Evolutionary conservation across 2,113 vertebrate genomes (phyloP), one percentile per base, ranked within the genome.

Genomic region (Apistogramma diplotaenia): DNA sequence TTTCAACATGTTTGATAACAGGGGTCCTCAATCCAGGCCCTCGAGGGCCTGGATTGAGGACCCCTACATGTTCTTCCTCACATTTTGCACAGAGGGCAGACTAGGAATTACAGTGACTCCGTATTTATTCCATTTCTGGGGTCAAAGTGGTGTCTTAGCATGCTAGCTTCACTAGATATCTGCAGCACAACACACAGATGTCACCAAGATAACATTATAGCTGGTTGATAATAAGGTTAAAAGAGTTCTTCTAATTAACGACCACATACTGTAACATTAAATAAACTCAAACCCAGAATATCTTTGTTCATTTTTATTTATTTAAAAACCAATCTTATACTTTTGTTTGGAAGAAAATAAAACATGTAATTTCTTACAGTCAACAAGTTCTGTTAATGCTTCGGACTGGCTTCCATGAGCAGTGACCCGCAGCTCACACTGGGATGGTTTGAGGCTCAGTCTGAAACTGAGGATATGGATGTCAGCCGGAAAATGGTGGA

Each of bases 121-220:
- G 27, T 49, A 27, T 31, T 49, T 49, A 27, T 31, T 49, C 40
- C 25, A 70, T 29, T 43, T 6, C 0, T 43, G 51, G 1, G 3
- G 40, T 11, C 23, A 70, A 49, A 67, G 23, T 1, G 0, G 9
- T 6, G 40, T 6, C 2, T 27, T 49, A 8, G 16, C 0, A 49
- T 70, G 62, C 16, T 51, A 70, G 19, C 49, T 3, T 49, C 15
- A 49, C 5, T 18, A 49, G 16, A 49, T 49, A 46, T 46, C 43
- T 46, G 43, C 43, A 46, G 43, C 6, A 18, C 43, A 46, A 13
- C 18, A 6, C 40, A 43, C 6, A 46, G 10, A 46, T 46, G 43
- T 46, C 43, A 16, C 15, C 37, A 16, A 16, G 43, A 46, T 46
- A 16, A 46, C 4, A 46, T 46, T 16, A 46, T 15, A 46, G 43